Percentiles rank a stretch among this genome's conserved stretches.
phyloP scores from a whole-genome alignment of 2,888 invertebrate species.

The Hydropsyche betteni region DNA sequence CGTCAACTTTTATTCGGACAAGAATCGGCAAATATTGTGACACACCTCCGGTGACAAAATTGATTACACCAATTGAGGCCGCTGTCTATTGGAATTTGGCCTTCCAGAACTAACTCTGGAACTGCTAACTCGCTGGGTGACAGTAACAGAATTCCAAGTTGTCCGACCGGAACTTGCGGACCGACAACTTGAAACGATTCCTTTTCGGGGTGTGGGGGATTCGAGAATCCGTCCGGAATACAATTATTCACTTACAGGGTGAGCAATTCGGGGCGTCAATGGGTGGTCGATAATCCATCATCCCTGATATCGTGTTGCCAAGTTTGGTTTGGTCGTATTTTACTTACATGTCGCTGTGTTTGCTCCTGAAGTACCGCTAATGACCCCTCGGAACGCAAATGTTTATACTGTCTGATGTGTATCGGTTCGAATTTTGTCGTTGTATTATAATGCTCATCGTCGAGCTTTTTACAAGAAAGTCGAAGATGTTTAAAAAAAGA shows the following conservation, averaged over 20 bases:
- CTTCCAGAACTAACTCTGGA: conserved; percentile 28
- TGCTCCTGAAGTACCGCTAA: background rate
- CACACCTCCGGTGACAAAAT: conserved; percentile 42
- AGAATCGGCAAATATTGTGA: conserved; percentile 26
- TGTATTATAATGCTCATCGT: too few species aligned
- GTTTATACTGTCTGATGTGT: conserved; percentile 11
- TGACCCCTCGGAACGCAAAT: conserved; percentile 8
- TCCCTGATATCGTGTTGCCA: background rate
- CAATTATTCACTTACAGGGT: conserved; percentile 14
- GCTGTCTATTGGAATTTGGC: conserved; percentile 43
- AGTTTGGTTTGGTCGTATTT: too few species aligned
- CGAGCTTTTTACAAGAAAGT: too few species aligned
- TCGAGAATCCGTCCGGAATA: conserved; percentile 6
- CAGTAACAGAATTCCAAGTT: conserved; percentile 48
- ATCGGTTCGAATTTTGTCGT: background rate
- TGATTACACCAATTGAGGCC: conserved; percentile 46
- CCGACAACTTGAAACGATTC: background rate
- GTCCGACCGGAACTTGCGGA: conserved; percentile 21
- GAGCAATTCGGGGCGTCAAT: conserved; percentile 4
- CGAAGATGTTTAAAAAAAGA: too few species aligned
- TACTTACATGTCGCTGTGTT: background rate
- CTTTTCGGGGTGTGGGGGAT: background rate
- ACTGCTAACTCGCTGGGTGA: conserved; percentile 41
- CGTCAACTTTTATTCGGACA: conserved; percentile 20
- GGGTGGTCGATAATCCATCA: conserved; percentile 5